Base-by-base conservation (phyloP, 2,113 vertebrate genomes). In the Ptilorrhoa leucosticta region DNA sequence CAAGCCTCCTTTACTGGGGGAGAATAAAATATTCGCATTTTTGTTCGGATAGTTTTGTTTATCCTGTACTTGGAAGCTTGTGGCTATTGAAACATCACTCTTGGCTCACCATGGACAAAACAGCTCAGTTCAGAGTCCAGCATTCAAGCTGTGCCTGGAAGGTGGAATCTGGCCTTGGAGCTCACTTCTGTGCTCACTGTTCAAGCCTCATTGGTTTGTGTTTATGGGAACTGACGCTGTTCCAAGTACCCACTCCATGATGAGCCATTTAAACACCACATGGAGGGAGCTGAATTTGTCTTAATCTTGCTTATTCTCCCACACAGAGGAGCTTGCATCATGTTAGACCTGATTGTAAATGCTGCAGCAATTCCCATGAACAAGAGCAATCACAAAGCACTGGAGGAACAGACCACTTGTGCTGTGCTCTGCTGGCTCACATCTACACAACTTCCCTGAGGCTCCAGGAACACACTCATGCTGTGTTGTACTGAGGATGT, bases 131-230 rank as follows among this genome's bases (percentile, higher is more conserved):
- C n/a, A 72, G 71, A 92, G 80, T 13, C 80, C 94, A 78, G 76
- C 39, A 60, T 11, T 90, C 89, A 56, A 81, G 86, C 95, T 94
- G 94, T 3, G 86, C 47, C 76, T 81, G 47, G 66, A 83, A 90
- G 75, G 83, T 66, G 35, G 93, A 66, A 87, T 47, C n/a, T 51
- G 76, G 86, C 93, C 83, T 50, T n/a, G 56, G 83, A 92, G 58
- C 15, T 6, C 87, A 15, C 61, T 91, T 58, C 24, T 45, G 83
- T 1, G 76, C 65, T 92, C 83, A 9, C 76, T 61, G 56, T 83
- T 93, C 94, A 96, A 89, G 96, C 87, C 90, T 89, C 96, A 93
- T 45, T 82, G 90, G 19, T 56, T 90, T 75, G 76, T 94, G 91
- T 92, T 93, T 94, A 93, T 79, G 89, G 87, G 79, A 90, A 94